Conservation (phyloP, 2,888 invertebrate species). For the Gnatocerus cornutus region DNA sequence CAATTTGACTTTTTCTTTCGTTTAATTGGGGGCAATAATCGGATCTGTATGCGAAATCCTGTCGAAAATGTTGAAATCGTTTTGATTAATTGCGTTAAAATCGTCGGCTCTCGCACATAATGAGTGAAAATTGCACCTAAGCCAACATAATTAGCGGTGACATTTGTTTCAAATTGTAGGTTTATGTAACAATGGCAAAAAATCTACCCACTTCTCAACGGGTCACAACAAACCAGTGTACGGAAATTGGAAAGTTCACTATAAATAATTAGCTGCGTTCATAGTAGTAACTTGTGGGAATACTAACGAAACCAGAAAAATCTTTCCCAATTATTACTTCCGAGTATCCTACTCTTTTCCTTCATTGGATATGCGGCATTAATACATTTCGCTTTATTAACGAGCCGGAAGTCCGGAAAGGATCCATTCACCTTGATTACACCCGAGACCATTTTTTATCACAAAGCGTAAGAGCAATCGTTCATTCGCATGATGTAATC, state of each 20-base stretch:
- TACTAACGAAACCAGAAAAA: background rate
- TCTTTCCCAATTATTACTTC: background rate
- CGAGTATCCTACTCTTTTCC: background rate
- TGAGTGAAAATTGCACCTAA: background rate
- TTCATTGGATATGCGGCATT: background rate
- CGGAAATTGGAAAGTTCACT: background rate
- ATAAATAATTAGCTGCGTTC: background rate
- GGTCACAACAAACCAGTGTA: no score
- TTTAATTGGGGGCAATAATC: background rate
- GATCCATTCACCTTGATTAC: background rate
- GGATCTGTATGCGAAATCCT: background rate
- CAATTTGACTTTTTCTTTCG: background rate
- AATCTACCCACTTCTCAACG: no score
- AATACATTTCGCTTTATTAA: background rate
- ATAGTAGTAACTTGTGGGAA: background rate
- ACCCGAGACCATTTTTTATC: background rate
- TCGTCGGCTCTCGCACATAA: background rate
- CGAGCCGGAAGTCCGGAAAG: conserved; percentile 1
- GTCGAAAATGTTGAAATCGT: no score
- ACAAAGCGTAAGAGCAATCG: background rate
- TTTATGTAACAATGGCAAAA: background rate
- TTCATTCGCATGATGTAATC: background rate
- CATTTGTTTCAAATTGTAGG: background rate
- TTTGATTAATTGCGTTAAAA: no score
- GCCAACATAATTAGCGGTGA: background rate